Evolutionary conservation across 2,797 vertebrate species (phyloP), one percentile per base, ranked within the genome.

Genomic region (Pseudochirops corinnae): DNA sequence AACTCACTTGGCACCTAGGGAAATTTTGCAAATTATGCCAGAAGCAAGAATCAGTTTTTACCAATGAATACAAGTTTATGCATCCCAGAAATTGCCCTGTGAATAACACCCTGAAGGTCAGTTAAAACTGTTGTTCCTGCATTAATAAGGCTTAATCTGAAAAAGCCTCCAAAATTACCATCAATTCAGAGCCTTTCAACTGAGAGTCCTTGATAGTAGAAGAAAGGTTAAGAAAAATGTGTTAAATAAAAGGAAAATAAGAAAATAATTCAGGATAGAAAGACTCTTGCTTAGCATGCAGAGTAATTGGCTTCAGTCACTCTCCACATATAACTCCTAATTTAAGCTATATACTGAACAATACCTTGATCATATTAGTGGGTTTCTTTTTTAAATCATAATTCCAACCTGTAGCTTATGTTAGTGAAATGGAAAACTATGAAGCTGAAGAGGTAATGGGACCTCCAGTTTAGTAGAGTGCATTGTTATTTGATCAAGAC

Each of bases 21-120:
- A 91, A 94, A 93, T 93, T 98, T 97, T 97, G 95, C 39, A 95
- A 93, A 96, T 56, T 90, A 90, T 95, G 90, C 87, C 93, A 55
- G 93, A 97, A 97, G 93, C 90, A 95, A 95, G 92, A 94, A 93
- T 95, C 58, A 91, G 29, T 14, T 93, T 95, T 96, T n/a, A 55
- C 53, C 93, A 90, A 39, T 60, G 93, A 96, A 91, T 28, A 93
- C 13, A 95, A 33, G 58, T 87, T 96, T 95, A 94, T 93, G 87
- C 24, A 82, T 39, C 50, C 91, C 93, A 56, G 90, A 95, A 91
- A 94, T 3, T 92, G 39, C 67, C 39, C 53, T 91, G 24, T 58
- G 96, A 93, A 92, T 93, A 93, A 95, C 0, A 24, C 87, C 91
- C 4, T 93, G 87, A 90, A 82, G 82, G 92, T 94, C 93, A 94